Base-by-base conservation (phyloP, 2,113 vertebrate genomes). In the Protomyctophum bolini region DNA sequence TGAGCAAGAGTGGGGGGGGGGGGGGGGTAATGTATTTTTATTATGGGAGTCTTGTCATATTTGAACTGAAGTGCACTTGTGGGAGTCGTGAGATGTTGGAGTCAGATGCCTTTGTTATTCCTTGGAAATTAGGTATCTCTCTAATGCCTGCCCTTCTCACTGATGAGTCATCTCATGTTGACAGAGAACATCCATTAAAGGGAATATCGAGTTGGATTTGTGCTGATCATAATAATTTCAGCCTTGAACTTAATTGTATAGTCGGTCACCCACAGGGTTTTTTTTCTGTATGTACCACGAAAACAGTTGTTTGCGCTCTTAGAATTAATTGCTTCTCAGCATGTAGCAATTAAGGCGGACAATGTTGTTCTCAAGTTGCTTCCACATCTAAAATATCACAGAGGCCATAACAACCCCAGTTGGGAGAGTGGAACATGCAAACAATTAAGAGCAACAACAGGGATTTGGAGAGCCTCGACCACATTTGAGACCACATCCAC, bases 321-420 rank as follows among this genome's bases (percentile, higher is more conserved):
- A 41, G 33, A 45, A 41, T 60, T 68, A 68, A 79, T 75, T 51
- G 60, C 51, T 52, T 64, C 28, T 33, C 50, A 64, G 28, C 52
- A 46, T 21, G 6, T 6, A 8, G 33, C 54, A 64, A 66, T 77
- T 73, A 61, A 10, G 33, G 49, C 45, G 49, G 47, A 72, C 61
- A 83, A 66, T 69, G 57, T 12, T 11, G 0, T 7, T 49, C 58
- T 73, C 57, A 70, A 15, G 50, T 14, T 61, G 49, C 47, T 66
- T 68, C 33, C 14, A 56, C 45, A 68, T 51, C 51, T 59, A 57
- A 61, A 75, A 72, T 75, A 46, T 9, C 68, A 62, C 54, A 12
- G 11, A 56, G 41, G 10, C 29, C 63, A 55, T 14, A 47, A 7
- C 8, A 9, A 2, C 56, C 63, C 9, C 28, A 48, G 50, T 3